Base-by-base conservation (phyloP, 2,797 vertebrate genomes). In the Cyprinodon diabolis region DNA sequence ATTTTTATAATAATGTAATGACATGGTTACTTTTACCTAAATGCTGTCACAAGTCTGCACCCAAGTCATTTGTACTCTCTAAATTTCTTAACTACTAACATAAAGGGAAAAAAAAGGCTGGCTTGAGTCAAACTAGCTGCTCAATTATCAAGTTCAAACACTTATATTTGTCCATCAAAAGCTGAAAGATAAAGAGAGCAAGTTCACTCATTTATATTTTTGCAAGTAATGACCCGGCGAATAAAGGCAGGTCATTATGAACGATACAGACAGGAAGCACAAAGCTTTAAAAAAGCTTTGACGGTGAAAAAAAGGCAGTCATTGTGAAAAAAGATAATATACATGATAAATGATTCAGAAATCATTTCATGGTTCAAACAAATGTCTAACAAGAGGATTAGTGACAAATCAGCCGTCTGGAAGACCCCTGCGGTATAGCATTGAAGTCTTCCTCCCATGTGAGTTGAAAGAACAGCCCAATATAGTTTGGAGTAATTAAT, bases 401-500 rank as follows among this genome's bases (percentile, higher is more conserved):
- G 19, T 21, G 60, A 37, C 66, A 68, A n/a, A 14, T 47, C 15
- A 4, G 14, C 43, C 11, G 30, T 45, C 11, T 48, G 8, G 66
- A 63, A 74, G 62, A 43, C 57, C 25, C 71, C 73, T 45, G 63
- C 70, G 68, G 72, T 57, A 71, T 30, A 47, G 23, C 54, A 58
- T 17, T 3, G 21, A 58, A 63, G 71, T 68, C 68, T 66, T 21
- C 0, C 58, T 66, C 67, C 48, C 73, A 13, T 23, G 54, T 25
- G 62, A 48, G 17, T 68, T 68, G 60, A 68, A 67, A 77, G 65
- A 35, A 73, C 76, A 78, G 30, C 21, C 37, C 12, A 30, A n/a
- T n/a, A 65, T 48, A 30, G 48, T 63, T 68, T 72, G 70, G 69
- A 78, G 70, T 78, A 83, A 86, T 84, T 86, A 78, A 78, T 65